A percentile compares a stretch with the other conserved stretches of the same genome.
These are phyloP conservation scores for Pogonocichla stellata DNA, from an alignment of 2,113 vertebrate species.

Conservation along the genomic window DNA sequence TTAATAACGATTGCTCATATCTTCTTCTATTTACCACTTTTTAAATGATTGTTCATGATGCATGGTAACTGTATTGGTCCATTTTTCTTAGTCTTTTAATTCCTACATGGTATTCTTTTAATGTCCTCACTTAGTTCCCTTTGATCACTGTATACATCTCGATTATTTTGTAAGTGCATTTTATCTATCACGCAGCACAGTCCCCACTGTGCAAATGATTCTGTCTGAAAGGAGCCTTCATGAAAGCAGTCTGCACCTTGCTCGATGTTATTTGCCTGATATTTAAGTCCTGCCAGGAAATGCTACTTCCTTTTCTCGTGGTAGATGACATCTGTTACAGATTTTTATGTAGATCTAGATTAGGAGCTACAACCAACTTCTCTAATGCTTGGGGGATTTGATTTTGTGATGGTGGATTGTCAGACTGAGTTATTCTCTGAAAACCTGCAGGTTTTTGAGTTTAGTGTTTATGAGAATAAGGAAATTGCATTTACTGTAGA, in stretches of 20 bases:
- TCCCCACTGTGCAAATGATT: not conserved
- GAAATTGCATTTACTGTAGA: not conserved
- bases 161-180: not conserved
- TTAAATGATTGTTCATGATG: not conserved
- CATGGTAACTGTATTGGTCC: not conserved
- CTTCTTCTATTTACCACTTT: not conserved
- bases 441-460: not conserved
- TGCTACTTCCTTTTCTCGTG: not conserved
- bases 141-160: fast-evolving
- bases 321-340: not conserved
- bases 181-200: not conserved
- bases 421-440: not conserved
- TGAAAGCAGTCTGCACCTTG: not conserved
- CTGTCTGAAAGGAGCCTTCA: not conserved
- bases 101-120: fast-evolving
- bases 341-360: not conserved
- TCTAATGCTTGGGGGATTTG: not conserved
- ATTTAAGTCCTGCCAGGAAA: not conserved
- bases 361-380: not conserved
- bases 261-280: not conserved
- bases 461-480: not conserved
- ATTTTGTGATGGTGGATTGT: not conserved
- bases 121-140: not conserved
- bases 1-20: not conserved
- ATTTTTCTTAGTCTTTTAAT: not conserved